Conservation (phyloP, 2,113 vertebrate species). For the Microcebus tavaratra region DNA sequence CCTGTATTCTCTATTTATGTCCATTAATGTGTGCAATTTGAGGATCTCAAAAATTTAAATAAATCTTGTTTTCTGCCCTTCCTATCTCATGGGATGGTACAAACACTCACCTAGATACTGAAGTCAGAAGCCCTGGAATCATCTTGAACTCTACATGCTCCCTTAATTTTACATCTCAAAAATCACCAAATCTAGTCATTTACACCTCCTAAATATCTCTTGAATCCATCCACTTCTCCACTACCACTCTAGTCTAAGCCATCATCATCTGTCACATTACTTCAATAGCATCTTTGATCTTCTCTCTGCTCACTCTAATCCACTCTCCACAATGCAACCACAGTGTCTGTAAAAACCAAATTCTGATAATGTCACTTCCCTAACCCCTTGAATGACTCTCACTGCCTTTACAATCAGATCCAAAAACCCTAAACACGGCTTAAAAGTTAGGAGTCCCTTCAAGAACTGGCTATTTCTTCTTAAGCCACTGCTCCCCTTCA, state of each 20-base stretch:
- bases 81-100: not conserved
- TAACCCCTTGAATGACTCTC: not conserved
- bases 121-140: not conserved
- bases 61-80: not conserved
- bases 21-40: not conserved
- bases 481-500: not conserved
- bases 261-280: not conserved
- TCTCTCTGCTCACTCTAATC: not conserved
- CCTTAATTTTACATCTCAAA: not conserved
- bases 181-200: not conserved
- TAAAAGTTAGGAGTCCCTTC: not conserved
- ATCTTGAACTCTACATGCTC: not conserved
- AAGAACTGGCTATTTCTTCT: not conserved
- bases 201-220: not conserved
- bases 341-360: not conserved
- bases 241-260: not conserved
- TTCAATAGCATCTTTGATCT: not conserved
- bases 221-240: not conserved
- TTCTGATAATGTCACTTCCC: not conserved
- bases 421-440: constrained; percentile 8
- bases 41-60: not conserved
- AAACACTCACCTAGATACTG: not conserved
- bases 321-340: not conserved
- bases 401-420: not conserved
- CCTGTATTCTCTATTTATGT: not conserved